A percentile compares a stretch with the other conserved stretches of the same genome.
Evolutionary conservation across 2,797 vertebrate genomes (phyloP).

Genomic region (Meda fulgida): DNA sequence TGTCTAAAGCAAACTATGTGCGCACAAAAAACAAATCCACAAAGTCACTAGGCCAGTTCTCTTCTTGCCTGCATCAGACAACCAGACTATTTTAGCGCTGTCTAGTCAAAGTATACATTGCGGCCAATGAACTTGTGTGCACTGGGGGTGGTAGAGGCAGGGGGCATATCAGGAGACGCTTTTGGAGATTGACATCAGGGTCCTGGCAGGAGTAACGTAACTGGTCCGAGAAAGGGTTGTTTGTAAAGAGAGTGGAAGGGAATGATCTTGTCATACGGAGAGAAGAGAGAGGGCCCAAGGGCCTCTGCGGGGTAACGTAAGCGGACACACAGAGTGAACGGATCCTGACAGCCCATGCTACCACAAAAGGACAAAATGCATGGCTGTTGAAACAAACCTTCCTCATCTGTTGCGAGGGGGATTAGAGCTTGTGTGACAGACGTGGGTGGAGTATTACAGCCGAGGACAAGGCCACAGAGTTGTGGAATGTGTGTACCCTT

Average conservation of each 20-base stretch:
- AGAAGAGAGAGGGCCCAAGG: slow-evolving; percentile 29
- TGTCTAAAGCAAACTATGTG: neutral
- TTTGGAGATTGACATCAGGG: slow-evolving; percentile 20
- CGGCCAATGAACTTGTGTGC: slow-evolving; percentile 37
- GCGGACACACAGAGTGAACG: neutral
- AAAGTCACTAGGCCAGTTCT: slow-evolving; percentile 32
- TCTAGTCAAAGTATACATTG: slow-evolving; percentile 54
- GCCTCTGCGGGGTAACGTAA: slow-evolving; percentile 16
- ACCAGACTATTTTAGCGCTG: slow-evolving; percentile 43
- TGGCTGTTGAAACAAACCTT: slow-evolving; percentile 73
- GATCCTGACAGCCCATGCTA: slow-evolving; percentile 62
- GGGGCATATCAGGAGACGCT: slow-evolving; percentile 23
- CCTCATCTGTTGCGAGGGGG: slow-evolving; percentile 68
- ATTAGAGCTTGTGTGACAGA: slow-evolving; percentile 67
- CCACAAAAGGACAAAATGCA: slow-evolving; percentile 77
- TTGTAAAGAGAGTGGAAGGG: slow-evolving; percentile 25
- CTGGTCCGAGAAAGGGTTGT: neutral
- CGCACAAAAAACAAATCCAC: neutral
- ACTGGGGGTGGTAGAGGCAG: slow-evolving; percentile 17
- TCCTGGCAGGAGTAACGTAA: slow-evolving; percentile 7
- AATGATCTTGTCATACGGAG: slow-evolving; percentile 41
- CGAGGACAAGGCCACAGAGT: slow-evolving; percentile 51
- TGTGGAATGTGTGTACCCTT: slow-evolving; percentile 64
- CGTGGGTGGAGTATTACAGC: slow-evolving; percentile 35
- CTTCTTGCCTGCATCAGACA: slow-evolving; percentile 26